Evolutionary conservation across 2,797 vertebrate species (phyloP).

Genomic region (Huso huso): DNA sequence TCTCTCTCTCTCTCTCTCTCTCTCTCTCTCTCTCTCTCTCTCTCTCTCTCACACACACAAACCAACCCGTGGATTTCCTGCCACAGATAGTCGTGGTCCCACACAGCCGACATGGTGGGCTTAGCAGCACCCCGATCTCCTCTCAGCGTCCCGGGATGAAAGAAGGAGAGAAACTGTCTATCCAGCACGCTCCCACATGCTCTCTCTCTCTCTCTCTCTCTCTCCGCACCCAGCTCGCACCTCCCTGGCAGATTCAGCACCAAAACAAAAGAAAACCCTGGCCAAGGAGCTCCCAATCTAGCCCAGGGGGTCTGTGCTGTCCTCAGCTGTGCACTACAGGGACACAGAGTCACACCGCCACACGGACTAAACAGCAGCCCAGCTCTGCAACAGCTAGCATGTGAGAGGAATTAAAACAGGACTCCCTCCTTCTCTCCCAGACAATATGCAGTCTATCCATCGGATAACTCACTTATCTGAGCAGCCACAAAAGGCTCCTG

Average conservation of each 20-base stretch:
- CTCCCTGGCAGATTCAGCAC: conserved; percentile 33
- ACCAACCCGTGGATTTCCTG: conserved; percentile 64
- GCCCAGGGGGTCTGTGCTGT: too few species aligned
- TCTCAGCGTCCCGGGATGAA: conserved; percentile 18
- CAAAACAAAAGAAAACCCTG: conserved; percentile 17
- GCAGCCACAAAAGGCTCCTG: too few species aligned
- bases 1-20: background rate
- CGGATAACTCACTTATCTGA: conserved; percentile 10
- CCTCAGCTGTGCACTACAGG: background rate
- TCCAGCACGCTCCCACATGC: conserved; percentile 7
- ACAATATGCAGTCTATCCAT: conserved; percentile 4
- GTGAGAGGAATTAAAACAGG: conserved; percentile 53
- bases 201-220: background rate
- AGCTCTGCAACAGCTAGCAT: conserved; percentile 49
- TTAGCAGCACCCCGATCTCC: conserved; percentile 17
- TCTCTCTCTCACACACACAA: conserved; percentile 4
- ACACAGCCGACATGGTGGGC: conserved; percentile 37
- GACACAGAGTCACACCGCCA: conserved; percentile 7
- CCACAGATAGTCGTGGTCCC: conserved; percentile 56
- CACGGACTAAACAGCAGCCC: background rate
- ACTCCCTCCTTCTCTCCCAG: conserved; percentile 11
- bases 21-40: background rate
- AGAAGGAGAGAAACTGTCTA: conserved; percentile 17
- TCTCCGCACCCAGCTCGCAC: conserved; percentile 26
- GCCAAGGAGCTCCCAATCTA: background rate